These are phyloP conservation scores for Acanthisitta chloris DNA, from an alignment of 2,113 vertebrate species.

Conservation along the genomic window DNA sequence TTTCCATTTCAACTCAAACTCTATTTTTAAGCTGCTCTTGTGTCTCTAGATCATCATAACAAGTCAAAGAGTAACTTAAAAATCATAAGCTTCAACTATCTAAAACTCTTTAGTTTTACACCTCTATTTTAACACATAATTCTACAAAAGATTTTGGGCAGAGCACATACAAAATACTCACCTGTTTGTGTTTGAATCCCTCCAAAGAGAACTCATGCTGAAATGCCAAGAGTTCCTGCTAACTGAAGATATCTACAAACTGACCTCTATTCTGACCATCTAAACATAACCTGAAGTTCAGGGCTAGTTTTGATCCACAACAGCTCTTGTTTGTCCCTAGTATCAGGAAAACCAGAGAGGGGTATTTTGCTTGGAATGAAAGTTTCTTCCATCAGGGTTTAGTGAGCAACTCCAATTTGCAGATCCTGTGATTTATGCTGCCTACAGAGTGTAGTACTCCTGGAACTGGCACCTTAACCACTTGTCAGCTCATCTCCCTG, in stretches of 20 bases:
- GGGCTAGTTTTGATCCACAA: neutral
- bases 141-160: neutral
- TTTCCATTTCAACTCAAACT: neutral
- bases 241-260: neutral
- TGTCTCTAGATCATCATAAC: neutral
- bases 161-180: neutral
- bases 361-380: neutral
- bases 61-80: neutral
- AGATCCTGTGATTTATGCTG: neutral
- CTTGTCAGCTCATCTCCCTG: neutral
- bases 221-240: neutral
- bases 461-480: neutral
- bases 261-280: neutral
- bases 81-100: neutral
- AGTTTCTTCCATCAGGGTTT: neutral
- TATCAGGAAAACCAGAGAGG: accelerated
- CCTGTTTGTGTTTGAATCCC: neutral
- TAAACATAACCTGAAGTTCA: neutral
- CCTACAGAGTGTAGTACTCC: neutral
- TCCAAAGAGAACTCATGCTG: neutral
- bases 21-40: neutral
- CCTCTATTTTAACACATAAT: neutral
- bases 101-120: neutral
- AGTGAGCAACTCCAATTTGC: neutral
- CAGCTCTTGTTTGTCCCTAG: neutral